Percentiles rank a stretch among this genome's conserved stretches.
phyloP scores from a whole-genome alignment of 1,140 invertebrate genomes.

The Scylla paramamosain region DNA sequence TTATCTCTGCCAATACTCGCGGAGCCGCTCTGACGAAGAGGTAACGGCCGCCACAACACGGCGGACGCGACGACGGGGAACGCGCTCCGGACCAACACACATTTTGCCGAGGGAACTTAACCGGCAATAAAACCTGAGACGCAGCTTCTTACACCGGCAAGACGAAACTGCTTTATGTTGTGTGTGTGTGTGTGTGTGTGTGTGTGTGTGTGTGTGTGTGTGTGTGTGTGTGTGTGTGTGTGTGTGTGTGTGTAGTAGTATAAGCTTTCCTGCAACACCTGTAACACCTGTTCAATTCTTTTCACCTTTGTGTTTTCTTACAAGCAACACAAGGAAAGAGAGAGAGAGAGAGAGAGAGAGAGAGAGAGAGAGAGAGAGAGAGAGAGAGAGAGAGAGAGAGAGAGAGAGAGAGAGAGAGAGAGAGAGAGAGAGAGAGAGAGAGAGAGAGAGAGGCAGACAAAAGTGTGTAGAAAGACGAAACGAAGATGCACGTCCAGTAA shows the following conservation, averaged over 20 bases:
- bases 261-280: not conserved
- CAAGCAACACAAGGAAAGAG: no score
- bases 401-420: no score
- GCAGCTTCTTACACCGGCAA: not conserved
- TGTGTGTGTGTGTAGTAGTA: slow-evolving; percentile 28
- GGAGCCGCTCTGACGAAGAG: not conserved
- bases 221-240: slow-evolving; percentile 52
- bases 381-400: no score
- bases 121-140: not conserved
- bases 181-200: slow-evolving; percentile 45
- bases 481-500: not conserved
- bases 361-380: no score
- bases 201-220: slow-evolving; percentile 52
- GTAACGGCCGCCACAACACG: not conserved
- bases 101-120: slow-evolving; percentile 3
- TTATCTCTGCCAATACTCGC: slow-evolving; percentile 21
- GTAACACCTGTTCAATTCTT: no score
- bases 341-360: no score
- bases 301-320: no score
- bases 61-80: not conserved
- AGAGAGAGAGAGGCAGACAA: no score
- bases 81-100: not conserved
- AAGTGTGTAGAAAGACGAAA: no score
- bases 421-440: no score
- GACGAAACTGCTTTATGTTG: not conserved